These are phyloP conservation scores for Suncus etruscus DNA, from an alignment of 2,113 vertebrate species.

Conservation along the genomic window DNA sequence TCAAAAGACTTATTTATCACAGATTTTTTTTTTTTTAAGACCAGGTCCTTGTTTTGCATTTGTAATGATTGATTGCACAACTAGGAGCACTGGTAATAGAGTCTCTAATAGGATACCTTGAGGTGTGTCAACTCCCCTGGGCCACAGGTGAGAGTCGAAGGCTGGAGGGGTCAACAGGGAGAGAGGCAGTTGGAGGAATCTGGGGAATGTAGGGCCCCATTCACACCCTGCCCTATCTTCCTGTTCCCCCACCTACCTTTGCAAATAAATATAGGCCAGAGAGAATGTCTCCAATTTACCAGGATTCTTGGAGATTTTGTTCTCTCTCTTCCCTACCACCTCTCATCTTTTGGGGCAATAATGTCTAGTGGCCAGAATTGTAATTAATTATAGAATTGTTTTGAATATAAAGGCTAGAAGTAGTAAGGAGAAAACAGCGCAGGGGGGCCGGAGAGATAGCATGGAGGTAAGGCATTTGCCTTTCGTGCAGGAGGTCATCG, in stretches of 20 bases:
- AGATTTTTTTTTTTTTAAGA: conserved; percentile 1
- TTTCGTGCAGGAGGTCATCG: too few species aligned
- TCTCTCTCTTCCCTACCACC: too few species aligned
- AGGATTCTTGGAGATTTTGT: background rate
- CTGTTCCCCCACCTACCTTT: background rate
- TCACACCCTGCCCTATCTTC: too few species aligned
- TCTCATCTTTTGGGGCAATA: background rate
- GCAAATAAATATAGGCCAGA: background rate
- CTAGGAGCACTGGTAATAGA: background rate
- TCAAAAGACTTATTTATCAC: background rate
- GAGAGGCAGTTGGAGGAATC: background rate
- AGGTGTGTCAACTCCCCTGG: background rate
- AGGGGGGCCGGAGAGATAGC: too few species aligned
- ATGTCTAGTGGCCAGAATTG: background rate
- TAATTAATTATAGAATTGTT: background rate
- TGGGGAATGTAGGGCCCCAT: background rate
- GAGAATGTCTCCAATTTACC: too few species aligned
- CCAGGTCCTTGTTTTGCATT: conserved; percentile 16
- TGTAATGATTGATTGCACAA: background rate
- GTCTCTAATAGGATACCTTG: background rate
- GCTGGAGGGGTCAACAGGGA: background rate
- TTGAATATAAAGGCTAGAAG: background rate
- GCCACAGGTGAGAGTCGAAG: conserved; percentile 1
- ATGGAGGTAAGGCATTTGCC: too few species aligned
- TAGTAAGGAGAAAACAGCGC: background rate